Evolutionary conservation across 2,888 invertebrate genomes (phyloP), one percentile per base, ranked within the genome.

Genomic region (Mythimna lalbum): DNA sequence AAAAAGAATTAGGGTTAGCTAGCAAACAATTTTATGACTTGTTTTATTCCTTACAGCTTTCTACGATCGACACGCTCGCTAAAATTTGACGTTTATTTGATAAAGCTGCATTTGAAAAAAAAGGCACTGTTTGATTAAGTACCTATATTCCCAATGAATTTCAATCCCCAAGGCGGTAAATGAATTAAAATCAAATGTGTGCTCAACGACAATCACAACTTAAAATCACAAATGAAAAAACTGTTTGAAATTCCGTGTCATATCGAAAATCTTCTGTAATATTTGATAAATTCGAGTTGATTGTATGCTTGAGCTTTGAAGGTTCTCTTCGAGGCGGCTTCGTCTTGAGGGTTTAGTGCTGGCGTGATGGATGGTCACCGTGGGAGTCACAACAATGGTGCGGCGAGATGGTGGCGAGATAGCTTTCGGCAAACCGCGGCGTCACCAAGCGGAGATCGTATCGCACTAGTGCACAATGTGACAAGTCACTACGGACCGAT

Each of bases 361-460:
- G 63, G 66, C 76, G 82, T 93, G 93, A 93, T 92, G 90, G 93
- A 94, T 94, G 89, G 87, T 56, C 82, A 83, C 83, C 78, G 78
- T 85, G 89, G 88, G 88, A 87, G 86, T 82, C 76, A 72, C 73
- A 81, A 90, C 90, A 92, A 92, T 91, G 76, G 81, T 63, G 81
- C 80, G 73, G 81, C 68, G 65, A 89, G 93, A 93, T 93, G 84
- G 68, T 80, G 80, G 78, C 78, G 62, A 71, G 93, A 93, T 94
- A 91, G 86, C 91, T 93, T 92, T 93, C 93, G 91, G 94, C 91
- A 88, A 92, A 93, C 91, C 92, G 93, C 94, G 90, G 89, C 90
- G 93, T 94, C 94, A 93, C 91, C 89, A 85, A 79, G 76, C 82
- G 73, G 73, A 73, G 87, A 89, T 86, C 81, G 78, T 91, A 92